A percentile compares a stretch with the other conserved stretches of the same genome.
Conservation (phyloP, 2,113 vertebrate genomes). For the Damaliscus lunatus region DNA sequence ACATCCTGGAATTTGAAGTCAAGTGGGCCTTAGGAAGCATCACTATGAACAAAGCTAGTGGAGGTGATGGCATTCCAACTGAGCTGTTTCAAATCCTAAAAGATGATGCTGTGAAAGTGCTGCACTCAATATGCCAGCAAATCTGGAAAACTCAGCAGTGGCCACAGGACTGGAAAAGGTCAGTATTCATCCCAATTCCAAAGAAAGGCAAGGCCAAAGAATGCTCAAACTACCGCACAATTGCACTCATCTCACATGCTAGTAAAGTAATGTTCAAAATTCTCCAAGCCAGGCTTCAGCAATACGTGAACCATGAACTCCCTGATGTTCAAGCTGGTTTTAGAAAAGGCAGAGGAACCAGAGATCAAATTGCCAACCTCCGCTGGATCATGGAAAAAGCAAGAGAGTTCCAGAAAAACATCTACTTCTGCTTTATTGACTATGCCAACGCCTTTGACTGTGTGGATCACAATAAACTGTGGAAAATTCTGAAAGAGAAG, state of each 20-base stretch:
- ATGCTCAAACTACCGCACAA: not conserved
- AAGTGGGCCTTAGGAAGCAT: not conserved
- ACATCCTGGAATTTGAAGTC: not conserved
- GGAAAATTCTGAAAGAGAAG: not conserved
- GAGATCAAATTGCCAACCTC: not conserved
- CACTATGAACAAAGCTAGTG: not conserved
- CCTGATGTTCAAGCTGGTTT: not conserved
- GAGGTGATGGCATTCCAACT: not conserved
- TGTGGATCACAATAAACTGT: not conserved
- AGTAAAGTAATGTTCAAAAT: not conserved
- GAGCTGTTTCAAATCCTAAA: not conserved
- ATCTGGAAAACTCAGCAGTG: not conserved
- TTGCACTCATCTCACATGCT: not conserved
- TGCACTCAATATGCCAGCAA: not conserved
- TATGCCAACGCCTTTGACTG: not conserved
- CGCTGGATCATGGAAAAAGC: not conserved
- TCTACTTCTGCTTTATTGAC: not conserved
- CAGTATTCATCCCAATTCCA: not conserved
- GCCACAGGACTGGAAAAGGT: not conserved
- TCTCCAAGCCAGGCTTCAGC: not conserved
- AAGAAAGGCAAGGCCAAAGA: not conserved
- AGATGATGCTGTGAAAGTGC: not conserved
- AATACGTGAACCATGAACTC: not conserved
- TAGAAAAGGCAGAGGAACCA: not conserved
- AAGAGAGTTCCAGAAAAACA: not conserved